Evolutionary conservation across 2,113 vertebrate species (phyloP).

Genomic region (Gopherus evgoodei): DNA sequence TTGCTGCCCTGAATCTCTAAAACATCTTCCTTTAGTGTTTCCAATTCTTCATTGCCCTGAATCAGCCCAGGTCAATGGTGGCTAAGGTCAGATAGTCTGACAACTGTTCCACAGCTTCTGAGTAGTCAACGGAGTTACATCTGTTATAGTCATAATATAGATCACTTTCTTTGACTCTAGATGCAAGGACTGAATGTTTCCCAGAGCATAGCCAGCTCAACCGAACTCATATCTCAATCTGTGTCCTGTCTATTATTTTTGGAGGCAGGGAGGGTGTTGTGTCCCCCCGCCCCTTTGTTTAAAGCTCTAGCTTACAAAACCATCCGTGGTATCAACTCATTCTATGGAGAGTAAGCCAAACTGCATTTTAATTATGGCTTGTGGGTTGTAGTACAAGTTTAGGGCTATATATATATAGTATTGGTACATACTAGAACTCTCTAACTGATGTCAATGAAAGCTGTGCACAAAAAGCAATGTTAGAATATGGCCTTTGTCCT

Average conservation of each 20-base stretch:
- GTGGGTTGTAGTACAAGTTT: neutral
- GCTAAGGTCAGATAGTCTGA: neutral
- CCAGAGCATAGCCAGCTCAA: neutral
- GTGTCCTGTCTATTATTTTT: constrained; percentile 19
- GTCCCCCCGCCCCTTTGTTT: neutral
- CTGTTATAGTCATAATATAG: too few relatives aligned
- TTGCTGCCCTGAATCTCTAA: neutral
- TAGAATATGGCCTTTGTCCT: neutral
- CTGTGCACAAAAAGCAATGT: neutral
- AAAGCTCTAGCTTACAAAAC: constrained; percentile 6
- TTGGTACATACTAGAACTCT: neutral
- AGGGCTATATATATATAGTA: neutral
- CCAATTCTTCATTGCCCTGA: neutral
- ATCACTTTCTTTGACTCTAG: neutral
- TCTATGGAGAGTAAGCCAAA: neutral
- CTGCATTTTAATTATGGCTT: neutral
- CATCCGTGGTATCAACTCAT: neutral
- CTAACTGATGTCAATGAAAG: neutral
- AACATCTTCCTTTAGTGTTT: neutral
- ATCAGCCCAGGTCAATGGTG: neutral
- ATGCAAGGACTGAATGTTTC: neutral
- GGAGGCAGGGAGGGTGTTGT: neutral
- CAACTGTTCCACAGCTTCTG: neutral
- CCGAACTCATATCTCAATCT: rapidly evolving
- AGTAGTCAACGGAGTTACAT: neutral